Conservation (phyloP, 2,797 vertebrate species). For the Gallirallus australis region DNA sequence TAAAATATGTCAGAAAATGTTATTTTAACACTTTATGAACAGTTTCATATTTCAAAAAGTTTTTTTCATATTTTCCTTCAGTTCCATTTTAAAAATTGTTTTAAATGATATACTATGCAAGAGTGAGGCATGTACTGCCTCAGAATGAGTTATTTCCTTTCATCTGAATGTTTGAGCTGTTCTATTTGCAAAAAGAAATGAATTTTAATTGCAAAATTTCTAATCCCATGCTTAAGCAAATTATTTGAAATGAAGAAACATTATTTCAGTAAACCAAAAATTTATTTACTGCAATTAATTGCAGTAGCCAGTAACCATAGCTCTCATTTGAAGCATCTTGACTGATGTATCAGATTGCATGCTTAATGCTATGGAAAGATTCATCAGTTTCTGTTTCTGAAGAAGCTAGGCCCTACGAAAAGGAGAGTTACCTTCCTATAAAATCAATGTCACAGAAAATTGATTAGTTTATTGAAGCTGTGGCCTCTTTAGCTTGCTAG, state of each 20-base stretch:
- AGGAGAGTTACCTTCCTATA: background rate
- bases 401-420: background rate
- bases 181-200: background rate
- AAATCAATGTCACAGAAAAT: background rate
- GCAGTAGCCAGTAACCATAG: background rate
- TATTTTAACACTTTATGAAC: background rate
- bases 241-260: background rate
- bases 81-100: background rate
- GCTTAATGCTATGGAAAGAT: background rate
- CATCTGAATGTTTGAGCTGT: background rate
- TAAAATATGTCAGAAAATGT: background rate
- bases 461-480: background rate
- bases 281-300: background rate
- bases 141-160: background rate
- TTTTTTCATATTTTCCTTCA: background rate
- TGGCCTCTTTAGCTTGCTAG: background rate
- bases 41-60: background rate
- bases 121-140: background rate
- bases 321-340: background rate
- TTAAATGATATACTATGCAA: background rate
- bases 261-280: background rate
- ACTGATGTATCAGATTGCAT: background rate
- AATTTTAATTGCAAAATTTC: background rate
- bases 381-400: background rate
- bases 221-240: background rate